Evolutionary conservation across 1,140 invertebrate species (phyloP), one percentile per base, ranked within the genome.

Genomic region (Zaprionus lachaisei): DNA sequence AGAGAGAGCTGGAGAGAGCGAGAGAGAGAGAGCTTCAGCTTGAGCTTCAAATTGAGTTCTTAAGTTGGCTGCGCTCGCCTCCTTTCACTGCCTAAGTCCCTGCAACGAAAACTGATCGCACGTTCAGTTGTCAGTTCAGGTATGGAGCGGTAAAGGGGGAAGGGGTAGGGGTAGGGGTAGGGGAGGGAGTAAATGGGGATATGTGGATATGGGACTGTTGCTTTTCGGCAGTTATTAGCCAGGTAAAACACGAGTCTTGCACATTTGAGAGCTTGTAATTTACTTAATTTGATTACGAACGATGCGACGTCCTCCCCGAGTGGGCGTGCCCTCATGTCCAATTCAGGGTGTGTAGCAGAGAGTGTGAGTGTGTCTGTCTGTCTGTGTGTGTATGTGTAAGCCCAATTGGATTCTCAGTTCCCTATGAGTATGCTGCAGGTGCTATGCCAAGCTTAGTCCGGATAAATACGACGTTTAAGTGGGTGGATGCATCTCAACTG

Each of bases 211-310:
- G 64, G 44, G 34, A 69, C 60, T 76, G 54, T 60, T 58, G 58
- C 70, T 79, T 81, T 89, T 89, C 79, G 84, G 79, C 85, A 90
- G 85, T 89, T 89, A 90, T 89, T 89, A 90, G 85, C 72, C 68
- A 69, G 69, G 70, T 67, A 90, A 90, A 89, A 89, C 85, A 89
- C 85, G 85, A 89, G 84, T 89, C 84, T 90, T 84, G 79, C 84
- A 89, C 85, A 89, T 90, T 89, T 90, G 81, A 85, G 79, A 79
- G 85, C 85, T 90, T 90, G 85, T 90, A 90, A 90, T 90, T 90
- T 90, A 85, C 81, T 90, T 90, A 90, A 90, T 90, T 90, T 90
- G 86, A 85, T 91, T 82, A 90, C 82, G 79, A 72, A 77, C 77
- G 76, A 79, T 56, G 56, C 72, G 76, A 79, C 61, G 56, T 64